A percentile compares a stretch with the other conserved stretches of the same genome.
Conservation (phyloP, 2,797 vertebrate species). For the Eulemur mongoz region DNA sequence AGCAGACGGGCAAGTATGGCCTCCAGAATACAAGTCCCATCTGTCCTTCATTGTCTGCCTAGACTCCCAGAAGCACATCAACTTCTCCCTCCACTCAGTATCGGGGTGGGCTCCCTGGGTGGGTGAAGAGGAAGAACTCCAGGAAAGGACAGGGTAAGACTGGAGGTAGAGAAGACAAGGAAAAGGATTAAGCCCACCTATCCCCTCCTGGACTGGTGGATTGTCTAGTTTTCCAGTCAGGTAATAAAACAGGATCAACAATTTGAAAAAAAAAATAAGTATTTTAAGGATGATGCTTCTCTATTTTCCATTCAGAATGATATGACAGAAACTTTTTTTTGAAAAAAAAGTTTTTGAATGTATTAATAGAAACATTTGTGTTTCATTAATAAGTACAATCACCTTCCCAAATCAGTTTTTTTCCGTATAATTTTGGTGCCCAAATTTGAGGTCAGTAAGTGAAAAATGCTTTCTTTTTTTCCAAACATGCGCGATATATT, state of each 20-base stretch:
- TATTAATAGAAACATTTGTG: background rate
- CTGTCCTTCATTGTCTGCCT: conserved; percentile 91
- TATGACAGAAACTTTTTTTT: background rate
- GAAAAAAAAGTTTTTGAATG: background rate
- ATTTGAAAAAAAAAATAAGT: conserved; percentile 13
- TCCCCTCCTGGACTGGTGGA: background rate
- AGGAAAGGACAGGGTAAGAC: conserved; percentile 91
- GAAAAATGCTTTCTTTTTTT: background rate
- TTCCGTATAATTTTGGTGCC: background rate
- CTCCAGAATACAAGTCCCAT: conserved; percentile 91
- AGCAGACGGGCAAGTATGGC: conserved; percentile 93
- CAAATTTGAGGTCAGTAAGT: background rate
- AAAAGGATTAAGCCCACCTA: conserved; percentile 87
- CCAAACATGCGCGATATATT: background rate
- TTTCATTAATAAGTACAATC: background rate
- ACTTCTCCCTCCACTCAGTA: conserved; percentile 92
- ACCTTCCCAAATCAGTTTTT: background rate
- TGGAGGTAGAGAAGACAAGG: conserved; percentile 89
- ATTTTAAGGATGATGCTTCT: background rate
- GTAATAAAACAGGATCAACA: background rate
- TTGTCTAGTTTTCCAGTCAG: background rate
- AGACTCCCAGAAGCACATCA: conserved; percentile 92
- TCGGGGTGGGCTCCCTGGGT: conserved; percentile 89
- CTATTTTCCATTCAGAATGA: background rate
- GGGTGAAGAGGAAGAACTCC: conserved; percentile 92